Evolutionary conservation across 2,888 invertebrate species (phyloP).

Genomic region (Busseola fusca): DNA sequence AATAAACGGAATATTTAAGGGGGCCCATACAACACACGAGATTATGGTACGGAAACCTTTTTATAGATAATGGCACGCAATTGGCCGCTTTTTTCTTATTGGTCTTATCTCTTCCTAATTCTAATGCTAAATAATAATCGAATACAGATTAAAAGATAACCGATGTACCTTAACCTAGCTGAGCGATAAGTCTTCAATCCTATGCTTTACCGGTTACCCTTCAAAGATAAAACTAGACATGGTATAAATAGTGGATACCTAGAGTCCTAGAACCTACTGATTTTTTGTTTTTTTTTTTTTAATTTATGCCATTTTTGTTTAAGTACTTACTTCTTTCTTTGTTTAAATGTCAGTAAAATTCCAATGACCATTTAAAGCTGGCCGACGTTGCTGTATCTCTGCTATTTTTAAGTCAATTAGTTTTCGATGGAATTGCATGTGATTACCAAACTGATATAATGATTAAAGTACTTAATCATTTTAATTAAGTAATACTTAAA

Average conservation of each 20-base stretch:
- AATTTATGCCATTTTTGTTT: too few species aligned
- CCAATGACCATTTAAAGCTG: background rate
- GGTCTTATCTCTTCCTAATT: background rate
- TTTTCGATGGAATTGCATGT: background rate
- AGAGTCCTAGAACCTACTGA: background rate
- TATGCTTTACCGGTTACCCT: background rate
- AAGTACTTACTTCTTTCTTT: too few species aligned
- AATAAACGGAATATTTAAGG: too few species aligned
- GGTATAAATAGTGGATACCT: background rate
- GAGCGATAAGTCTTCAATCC: background rate
- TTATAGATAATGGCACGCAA: too few species aligned
- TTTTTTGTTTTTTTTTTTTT: background rate
- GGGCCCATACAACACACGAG: too few species aligned
- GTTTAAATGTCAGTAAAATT: background rate
- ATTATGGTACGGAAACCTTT: too few species aligned
- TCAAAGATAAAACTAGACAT: conserved; percentile 3
- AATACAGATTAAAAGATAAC: conserved; percentile 14
- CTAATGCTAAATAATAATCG: conserved; percentile 3
- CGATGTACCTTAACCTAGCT: background rate
- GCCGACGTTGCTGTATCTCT: background rate
- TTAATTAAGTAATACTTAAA: background rate
- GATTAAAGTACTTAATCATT: background rate
- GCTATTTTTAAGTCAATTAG: background rate
- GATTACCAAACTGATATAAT: background rate
- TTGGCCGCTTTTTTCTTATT: background rate